Conservation (phyloP, 2,888 invertebrate species). For the Cryptus armator region DNA sequence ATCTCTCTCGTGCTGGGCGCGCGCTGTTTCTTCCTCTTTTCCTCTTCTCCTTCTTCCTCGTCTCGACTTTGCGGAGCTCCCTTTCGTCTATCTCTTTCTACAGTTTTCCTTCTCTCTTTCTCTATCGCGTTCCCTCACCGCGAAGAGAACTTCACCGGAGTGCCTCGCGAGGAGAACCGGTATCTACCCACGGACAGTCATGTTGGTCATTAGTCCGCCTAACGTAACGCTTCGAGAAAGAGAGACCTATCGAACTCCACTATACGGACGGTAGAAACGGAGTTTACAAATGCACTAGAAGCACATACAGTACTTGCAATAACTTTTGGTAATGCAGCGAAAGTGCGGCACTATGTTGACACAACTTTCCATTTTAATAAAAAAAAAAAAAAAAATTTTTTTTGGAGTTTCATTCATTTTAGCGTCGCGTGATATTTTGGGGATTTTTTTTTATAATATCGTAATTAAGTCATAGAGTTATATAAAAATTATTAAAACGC, state of each 20-base stretch:
- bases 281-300: constrained; percentile 27
- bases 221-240: constrained; percentile 79
- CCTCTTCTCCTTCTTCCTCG: constrained; percentile 40
- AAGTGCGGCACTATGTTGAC: neutral
- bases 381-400: neutral
- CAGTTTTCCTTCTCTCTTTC: constrained; percentile 20
- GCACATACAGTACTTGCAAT: constrained; percentile 41
- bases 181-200: constrained; percentile 81
- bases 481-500: no score
- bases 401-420: neutral
- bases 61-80: constrained; percentile 31
- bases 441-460: neutral
- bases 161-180: constrained; percentile 76
- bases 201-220: constrained; percentile 83
- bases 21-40: constrained; percentile 7
- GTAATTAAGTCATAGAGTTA: neutral
- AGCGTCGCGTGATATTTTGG: no score
- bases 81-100: constrained; percentile 11
- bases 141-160: constrained; percentile 46
- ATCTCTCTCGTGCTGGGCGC: constrained; percentile 47
- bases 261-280: constrained; percentile 47
- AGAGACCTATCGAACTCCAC: constrained; percentile 68
- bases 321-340: neutral
- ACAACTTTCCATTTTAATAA: neutral
- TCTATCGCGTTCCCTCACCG: constrained; percentile 15